Conservation (phyloP, 2,113 vertebrate species). For the Ptychochromis oligacanthus region DNA sequence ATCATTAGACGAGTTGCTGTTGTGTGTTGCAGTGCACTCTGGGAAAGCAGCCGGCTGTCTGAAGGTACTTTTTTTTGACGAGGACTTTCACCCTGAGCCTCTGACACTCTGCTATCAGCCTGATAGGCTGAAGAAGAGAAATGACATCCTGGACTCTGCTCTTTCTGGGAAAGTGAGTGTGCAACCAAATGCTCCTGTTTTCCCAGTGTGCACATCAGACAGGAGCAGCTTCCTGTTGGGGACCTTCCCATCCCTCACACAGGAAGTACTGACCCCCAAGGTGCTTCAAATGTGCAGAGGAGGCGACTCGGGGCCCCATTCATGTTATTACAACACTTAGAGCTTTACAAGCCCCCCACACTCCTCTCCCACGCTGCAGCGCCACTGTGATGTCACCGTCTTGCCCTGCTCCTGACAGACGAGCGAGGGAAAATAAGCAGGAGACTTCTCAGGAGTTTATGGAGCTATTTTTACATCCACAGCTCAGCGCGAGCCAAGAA, state of each 20-base stretch:
- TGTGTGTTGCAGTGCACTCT: neutral
- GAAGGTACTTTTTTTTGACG: neutral
- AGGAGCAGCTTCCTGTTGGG: slow-evolving; percentile 1
- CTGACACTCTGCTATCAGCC: neutral
- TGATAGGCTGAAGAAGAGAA: neutral
- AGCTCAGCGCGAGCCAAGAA: neutral
- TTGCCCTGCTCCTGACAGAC: slow-evolving; percentile 17
- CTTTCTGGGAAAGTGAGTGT: slow-evolving; percentile 4
- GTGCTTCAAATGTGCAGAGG: slow-evolving; percentile 7
- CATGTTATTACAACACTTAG: slow-evolving; percentile 40
- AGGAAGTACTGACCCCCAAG: slow-evolving; percentile 41
- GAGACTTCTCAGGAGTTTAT: neutral
- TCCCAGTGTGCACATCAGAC: neutral
- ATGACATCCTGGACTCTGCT: neutral
- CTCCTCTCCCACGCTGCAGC: neutral
- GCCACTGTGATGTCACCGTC: slow-evolving; percentile 2
- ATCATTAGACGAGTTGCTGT: neutral
- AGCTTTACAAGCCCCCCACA: neutral
- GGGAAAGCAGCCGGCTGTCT: neutral
- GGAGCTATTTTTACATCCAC: neutral
- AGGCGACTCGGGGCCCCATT: neutral
- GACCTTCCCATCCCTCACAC: slow-evolving; percentile 17
- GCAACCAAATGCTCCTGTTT: too few relatives aligned
- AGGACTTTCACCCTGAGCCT: neutral
- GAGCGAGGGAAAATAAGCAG: neutral